A percentile compares a stretch with the other conserved stretches of the same genome.
Evolutionary conservation across 1,140 invertebrate species (phyloP).

Genomic region (Sarcophaga peregrina): DNA sequence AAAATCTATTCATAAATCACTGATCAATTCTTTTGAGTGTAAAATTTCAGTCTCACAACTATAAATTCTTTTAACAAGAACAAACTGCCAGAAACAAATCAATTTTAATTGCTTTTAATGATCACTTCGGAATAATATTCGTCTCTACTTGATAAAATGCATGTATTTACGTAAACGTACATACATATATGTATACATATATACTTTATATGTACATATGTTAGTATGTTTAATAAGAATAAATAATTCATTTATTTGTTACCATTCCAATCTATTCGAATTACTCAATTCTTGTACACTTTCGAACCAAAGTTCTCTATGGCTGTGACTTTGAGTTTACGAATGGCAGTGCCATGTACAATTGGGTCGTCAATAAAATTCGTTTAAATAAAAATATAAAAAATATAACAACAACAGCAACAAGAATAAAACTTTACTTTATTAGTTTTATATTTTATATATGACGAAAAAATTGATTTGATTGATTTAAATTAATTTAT

Average conservation of each 20-base stretch:
- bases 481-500: conserved; percentile 67
- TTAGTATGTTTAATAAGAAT: too few species aligned
- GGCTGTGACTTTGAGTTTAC: conserved; percentile 25
- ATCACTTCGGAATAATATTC: conserved; percentile 23
- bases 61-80: conserved; percentile 8
- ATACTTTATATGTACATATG: too few species aligned
- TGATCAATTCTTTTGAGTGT: neutral
- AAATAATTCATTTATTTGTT: conserved; percentile 35
- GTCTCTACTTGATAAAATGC: neutral
- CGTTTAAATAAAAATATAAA: conserved; percentile 23
- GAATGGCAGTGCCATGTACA: conserved; percentile 35
- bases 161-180: neutral
- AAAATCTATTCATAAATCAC: neutral
- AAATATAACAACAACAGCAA: too few species aligned
- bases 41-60: neutral
- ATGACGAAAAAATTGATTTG: conserved; percentile 67
- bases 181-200: too few species aligned
- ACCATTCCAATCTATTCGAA: conserved; percentile 34
- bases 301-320: neutral
- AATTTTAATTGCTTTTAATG: conserved; percentile 34
- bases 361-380: conserved; percentile 38
- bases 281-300: neutral
- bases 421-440: too few species aligned
- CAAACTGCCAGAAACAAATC: conserved; percentile 11
- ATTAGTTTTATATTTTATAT: too few species aligned